Percentiles rank a stretch among this genome's conserved stretches.
These are phyloP conservation scores for Rhabdornis inornatus DNA, from an alignment of 2,113 vertebrate genomes.

Conservation along the genomic window DNA sequence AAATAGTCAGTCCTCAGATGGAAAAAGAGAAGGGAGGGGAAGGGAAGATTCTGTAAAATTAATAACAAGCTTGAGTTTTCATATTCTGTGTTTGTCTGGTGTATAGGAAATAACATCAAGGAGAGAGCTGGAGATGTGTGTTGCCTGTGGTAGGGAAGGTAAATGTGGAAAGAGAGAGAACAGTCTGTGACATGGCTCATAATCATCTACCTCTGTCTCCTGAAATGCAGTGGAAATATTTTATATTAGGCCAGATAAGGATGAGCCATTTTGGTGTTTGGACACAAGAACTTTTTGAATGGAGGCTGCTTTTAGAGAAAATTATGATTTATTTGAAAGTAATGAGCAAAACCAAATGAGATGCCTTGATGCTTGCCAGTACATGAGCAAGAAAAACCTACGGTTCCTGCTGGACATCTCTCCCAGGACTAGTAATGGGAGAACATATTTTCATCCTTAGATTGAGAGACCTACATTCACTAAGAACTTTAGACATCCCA, in stretches of 20 bases:
- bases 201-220: not conserved
- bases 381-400: not conserved
- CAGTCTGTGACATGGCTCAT: not conserved
- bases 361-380: not conserved
- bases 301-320: not conserved
- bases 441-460: not conserved
- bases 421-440: not conserved
- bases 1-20: not conserved
- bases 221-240: not conserved
- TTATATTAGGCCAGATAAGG: not conserved
- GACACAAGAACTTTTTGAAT: not conserved
- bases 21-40: not conserved
- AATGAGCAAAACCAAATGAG: not conserved
- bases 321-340: not conserved
- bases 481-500: not conserved
- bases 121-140: not conserved
- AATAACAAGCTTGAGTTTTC: not conserved
- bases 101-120: not conserved
- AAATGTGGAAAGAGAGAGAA: not conserved
- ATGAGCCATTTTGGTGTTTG: not conserved
- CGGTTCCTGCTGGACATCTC: not conserved
- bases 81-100: not conserved
- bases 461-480: not conserved
- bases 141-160: not conserved
- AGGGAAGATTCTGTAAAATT: not conserved